Evolutionary conservation across 2,888 invertebrate genomes (phyloP), one percentile per base, ranked within the genome.

Genomic region (Limnephilus lunatus): DNA sequence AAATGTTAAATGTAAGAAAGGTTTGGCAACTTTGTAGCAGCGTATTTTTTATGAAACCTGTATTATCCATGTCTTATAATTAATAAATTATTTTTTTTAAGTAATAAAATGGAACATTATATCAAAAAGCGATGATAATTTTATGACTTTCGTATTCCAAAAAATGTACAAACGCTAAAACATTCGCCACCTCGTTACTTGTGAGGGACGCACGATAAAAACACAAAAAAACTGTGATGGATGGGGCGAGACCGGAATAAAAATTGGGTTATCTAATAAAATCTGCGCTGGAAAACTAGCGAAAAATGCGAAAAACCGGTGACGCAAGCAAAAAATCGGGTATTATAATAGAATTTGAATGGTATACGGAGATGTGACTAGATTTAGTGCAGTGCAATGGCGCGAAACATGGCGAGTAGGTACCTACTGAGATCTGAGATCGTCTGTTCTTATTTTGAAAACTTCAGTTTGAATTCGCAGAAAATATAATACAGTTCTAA

Each of bases 271-370:
- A 19, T 68, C 53, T 68, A 68, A 25, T 68, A 68, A 68, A 83
- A 83, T 83, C 83, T 32, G 83, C 53, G 53, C 53, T 83, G 83
- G 14, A 83, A 83, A 83, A 83, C 32, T 32, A 83, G 30, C 30
- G 83, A 5, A 83, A 35, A 83, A 83, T 31, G 32, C 31, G 83
- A 83, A 83, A 83, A 2, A 19, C 19, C 3, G 7, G 53, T 68
- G 53, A 68, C 53, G 53, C 25, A 68, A 19, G 19, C 19, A 68
- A 19, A 68, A 68, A 4, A 68, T 25, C 53, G 19, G 5, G 19
- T 68, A 5, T 68, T 68, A 19, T 68, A 68, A 68, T 68, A 68
- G 53, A 68, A 68, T 25, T 3, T 15, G 53, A 68, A 68, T 68
- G 19, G 25, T 25, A 68, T 19, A 4, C 25, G 5, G 53, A 68